Evolutionary conservation across 2,797 vertebrate genomes (phyloP), one percentile per base, ranked within the genome.

Genomic region (Miichthys miiuy): DNA sequence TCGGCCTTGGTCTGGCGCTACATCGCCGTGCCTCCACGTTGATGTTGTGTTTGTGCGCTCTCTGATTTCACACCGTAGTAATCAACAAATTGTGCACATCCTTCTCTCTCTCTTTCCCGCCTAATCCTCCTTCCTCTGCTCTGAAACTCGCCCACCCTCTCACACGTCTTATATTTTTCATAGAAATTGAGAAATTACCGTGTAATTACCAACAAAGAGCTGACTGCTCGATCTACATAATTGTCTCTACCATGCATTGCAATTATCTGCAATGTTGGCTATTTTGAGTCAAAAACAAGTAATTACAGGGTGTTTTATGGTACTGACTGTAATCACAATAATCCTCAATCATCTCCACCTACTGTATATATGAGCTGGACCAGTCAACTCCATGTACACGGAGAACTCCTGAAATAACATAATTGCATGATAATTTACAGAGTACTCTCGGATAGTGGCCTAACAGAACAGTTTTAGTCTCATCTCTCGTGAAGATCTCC

Each of bases 131-230:
- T 3, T 61, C 42, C 20, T 73, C 20, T 13, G 56, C 51, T 69
- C 51, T 17, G 1, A 42, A 47, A 23, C 63, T 23, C 46, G 0
- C 44, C 46, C 69, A 62, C 66, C 27, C 12, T 60, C 60, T 72
- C n/a, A 23, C 44, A 65, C 58, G 71, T 75, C 52, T 17, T 41
- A 17, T 0, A 65, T 6, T 52, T 81, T 75, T 80, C 20, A 8
- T 42, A 44, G 57, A 87, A 86, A 85, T 81, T 77, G 65, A 72
- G 63, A 83, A 83, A 89, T 86, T 64, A 77, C 68, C 23, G 54
- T 75, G 66, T 83, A 82, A 89, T 89, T 85, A 84, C 47, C 55
- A 41, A 46, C 70, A 74, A 85, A 75, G 57, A 62, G 46, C 30
- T 62, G 80, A 79, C 81, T 76, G 72, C 75, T 81, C 13, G 8